Evolutionary conservation across 92 coral and sea anemone species (phyloP).

Genomic region (Pocillopora grandis): DNA sequence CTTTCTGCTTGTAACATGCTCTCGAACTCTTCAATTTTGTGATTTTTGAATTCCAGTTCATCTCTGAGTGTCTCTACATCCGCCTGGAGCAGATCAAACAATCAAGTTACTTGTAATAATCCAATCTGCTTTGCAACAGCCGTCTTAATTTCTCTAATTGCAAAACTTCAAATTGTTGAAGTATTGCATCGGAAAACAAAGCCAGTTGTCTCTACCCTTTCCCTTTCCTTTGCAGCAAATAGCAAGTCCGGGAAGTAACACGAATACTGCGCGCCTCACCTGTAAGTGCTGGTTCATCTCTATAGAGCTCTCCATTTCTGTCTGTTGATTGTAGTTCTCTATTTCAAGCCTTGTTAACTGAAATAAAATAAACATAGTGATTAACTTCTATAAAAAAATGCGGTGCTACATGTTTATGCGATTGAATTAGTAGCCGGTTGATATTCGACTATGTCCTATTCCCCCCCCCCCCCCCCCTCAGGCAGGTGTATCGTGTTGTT

Average conservation of each 20-base stretch:
- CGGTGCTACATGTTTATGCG: too few species aligned
- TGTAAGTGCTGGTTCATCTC: conserved; percentile 90
- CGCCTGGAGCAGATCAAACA: conserved; percentile 49
- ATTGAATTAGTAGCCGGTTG: too few species aligned
- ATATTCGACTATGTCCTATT: too few species aligned
- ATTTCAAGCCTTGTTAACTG: conserved; percentile 92
- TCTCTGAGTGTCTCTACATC: conserved; percentile 94
- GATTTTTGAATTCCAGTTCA: conserved; percentile 91
- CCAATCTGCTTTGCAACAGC: too few species aligned
- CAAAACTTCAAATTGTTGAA: too few species aligned
- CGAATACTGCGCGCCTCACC: conserved; percentile 41
- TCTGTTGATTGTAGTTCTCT: conserved; percentile 85
- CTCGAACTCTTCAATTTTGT: conserved; percentile 89
- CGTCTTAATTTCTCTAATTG: too few species aligned
- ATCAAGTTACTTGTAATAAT: not conserved
- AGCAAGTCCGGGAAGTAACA: not conserved
- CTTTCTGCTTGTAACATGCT: conserved; percentile 78
- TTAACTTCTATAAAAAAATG: too few species aligned
- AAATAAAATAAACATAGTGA: not conserved
- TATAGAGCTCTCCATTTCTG: conserved; percentile 83
- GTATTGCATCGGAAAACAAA: too few species aligned
- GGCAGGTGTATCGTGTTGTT: too few species aligned
- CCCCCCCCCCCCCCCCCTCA: too few species aligned
- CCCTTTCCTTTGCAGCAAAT: not conserved
- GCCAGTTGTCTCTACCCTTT: not conserved